phyloP scores from a whole-genome alignment of 2,797 vertebrate genomes.

The Gadopsis bispinosus region DNA sequence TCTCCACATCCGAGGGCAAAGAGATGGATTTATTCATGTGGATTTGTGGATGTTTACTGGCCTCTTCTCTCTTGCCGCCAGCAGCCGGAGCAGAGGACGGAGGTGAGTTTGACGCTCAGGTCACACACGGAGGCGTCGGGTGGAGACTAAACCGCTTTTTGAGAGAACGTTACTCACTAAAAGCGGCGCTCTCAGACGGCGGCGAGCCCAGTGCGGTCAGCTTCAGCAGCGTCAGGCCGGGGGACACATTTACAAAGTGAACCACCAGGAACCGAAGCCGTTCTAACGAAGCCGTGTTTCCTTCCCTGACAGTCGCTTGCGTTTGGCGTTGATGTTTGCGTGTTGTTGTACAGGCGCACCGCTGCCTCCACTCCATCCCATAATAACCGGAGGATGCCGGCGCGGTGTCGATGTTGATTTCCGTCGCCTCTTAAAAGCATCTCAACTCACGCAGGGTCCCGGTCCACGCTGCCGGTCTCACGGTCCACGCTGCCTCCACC shows the following conservation, averaged over 20 bases:
- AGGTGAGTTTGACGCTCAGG: slow-evolving; percentile 74
- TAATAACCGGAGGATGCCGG: not conserved
- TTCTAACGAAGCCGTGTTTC: not conserved
- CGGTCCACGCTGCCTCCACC: slow-evolving; percentile 22
- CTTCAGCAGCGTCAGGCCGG: too few relatives aligned
- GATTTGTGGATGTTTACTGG: slow-evolving; percentile 79
- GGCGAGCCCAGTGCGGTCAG: too few relatives aligned
- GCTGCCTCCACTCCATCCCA: not conserved
- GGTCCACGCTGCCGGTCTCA: not conserved
- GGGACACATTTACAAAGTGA: too few relatives aligned
- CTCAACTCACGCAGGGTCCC: not conserved
- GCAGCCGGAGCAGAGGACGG: slow-evolving; percentile 65
- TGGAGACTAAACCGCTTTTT: slow-evolving; percentile 2
- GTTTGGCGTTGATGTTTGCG: too few relatives aligned
- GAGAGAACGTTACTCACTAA: not conserved
- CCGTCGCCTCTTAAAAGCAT: slow-evolving; percentile 16
- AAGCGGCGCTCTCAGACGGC: too few relatives aligned
- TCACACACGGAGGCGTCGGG: slow-evolving; percentile 23
- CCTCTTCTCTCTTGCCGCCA: slow-evolving; percentile 62
- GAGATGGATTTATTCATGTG: slow-evolving; percentile 79
- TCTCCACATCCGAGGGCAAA: slow-evolving; percentile 3
- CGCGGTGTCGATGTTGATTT: slow-evolving; percentile 5
- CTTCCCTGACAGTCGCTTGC: too few relatives aligned
- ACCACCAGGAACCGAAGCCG: not conserved
- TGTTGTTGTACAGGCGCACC: not conserved